These are phyloP conservation scores for Brachymystax lenok DNA, from an alignment of 2,797 vertebrate genomes.

Conservation along the genomic window DNA sequence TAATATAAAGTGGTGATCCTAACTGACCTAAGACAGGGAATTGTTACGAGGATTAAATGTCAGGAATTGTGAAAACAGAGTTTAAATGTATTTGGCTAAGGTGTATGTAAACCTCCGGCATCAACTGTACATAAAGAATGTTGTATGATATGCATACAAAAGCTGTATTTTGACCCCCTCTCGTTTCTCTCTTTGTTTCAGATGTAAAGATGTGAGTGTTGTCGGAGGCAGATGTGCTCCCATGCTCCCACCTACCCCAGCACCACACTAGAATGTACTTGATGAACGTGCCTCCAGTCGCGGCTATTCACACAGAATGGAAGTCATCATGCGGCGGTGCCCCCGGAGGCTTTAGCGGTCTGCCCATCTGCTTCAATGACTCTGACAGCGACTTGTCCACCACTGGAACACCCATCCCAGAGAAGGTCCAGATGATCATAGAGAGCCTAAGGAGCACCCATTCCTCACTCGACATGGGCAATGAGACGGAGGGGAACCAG, in stretches of 20 bases:
- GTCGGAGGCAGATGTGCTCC: slow-evolving; percentile 55
- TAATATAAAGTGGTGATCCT: too few relatives aligned
- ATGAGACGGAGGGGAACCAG: slow-evolving; percentile 71
- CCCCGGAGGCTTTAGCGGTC: slow-evolving; percentile 79
- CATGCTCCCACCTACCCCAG: slow-evolving; percentile 53
- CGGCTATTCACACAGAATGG: slow-evolving; percentile 90
- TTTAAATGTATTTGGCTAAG: too few relatives aligned
- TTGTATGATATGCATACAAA: neutral
- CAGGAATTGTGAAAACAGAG: too few relatives aligned
- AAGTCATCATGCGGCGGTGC: slow-evolving; percentile 78
- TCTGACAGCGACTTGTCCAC: slow-evolving; percentile 76
- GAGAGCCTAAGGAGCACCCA: slow-evolving; percentile 86
- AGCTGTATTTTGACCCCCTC: slow-evolving; percentile 4
- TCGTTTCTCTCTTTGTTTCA: slow-evolving; percentile 51
- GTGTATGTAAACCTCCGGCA: too few relatives aligned
- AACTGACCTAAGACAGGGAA: too few relatives aligned
- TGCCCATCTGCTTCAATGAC: slow-evolving; percentile 87
- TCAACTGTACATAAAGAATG: neutral
- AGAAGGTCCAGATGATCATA: slow-evolving; percentile 93
- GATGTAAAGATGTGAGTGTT: slow-evolving; percentile 76
- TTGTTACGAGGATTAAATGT: too few relatives aligned
- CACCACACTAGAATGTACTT: slow-evolving; percentile 94
- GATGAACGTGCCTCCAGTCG: slow-evolving; percentile 89
- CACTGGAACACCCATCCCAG: slow-evolving; percentile 77
- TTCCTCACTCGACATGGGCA: slow-evolving; percentile 83